Conservation (phyloP, 2,113 vertebrate species). For the Prionailurus bengalensis region DNA sequence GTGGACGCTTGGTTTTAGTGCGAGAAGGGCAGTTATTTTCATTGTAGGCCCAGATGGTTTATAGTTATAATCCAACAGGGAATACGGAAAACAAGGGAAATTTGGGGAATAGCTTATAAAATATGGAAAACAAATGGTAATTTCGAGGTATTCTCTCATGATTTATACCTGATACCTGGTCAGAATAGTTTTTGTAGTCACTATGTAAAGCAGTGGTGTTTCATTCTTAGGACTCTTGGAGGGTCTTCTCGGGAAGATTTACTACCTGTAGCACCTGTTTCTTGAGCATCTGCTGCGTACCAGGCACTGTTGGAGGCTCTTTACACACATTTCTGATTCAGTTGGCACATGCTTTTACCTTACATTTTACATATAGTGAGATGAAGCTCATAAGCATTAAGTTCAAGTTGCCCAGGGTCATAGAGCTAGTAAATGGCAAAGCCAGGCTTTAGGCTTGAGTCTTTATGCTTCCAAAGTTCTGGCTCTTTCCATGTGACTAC, state of each 20-base stretch:
- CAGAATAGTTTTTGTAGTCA: constrained; percentile 37
- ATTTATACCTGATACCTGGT: constrained; percentile 29
- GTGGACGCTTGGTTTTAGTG: neutral
- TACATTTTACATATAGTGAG: neutral
- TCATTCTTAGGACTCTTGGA: neutral
- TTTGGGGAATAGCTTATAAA: constrained; percentile 31
- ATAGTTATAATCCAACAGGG: neutral
- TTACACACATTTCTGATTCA: neutral
- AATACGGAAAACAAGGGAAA: neutral
- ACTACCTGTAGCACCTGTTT: neutral
- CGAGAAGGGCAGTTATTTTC: constrained; percentile 17
- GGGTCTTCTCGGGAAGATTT: neutral
- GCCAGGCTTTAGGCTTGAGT: neutral
- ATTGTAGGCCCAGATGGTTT: neutral
- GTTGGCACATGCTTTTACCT: neutral
- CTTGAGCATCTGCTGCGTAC: neutral
- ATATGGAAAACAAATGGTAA: neutral
- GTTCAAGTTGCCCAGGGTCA: neutral
- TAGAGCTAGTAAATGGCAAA: neutral
- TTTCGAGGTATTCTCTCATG: constrained; percentile 4
- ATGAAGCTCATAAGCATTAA: neutral
- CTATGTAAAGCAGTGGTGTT: neutral
- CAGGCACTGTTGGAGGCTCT: neutral
- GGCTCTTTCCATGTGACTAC: neutral
- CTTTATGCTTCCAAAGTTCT: neutral